phyloP scores from a whole-genome alignment of 2,113 vertebrate genomes.

The rabbit (Oryctolagus cuniculus) region mOryCun1.1 NC_091434.1:140206501-140207000 shows the following conservation, averaged over 20 bases:
- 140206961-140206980: background rate
- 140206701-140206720: background rate
- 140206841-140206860: background rate
- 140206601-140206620: background rate
- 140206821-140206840: background rate
- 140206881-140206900: background rate
- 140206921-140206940: background rate
- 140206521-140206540: slow-evolving; percentile 1
- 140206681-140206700: background rate
- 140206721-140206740: background rate
- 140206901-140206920: background rate
- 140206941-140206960: slow-evolving; percentile 3
- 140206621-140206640: background rate
- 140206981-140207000: background rate
- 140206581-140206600: background rate
- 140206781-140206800: background rate
- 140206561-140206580: background rate
- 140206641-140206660: background rate
- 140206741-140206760: background rate
- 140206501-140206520: background rate
- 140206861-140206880: slow-evolving; percentile 1
- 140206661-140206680: background rate
- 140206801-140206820: background rate
- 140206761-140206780: background rate
- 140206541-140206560: background rate